Evolutionary conservation across 2,888 invertebrate genomes (phyloP).

Genomic region (Erannis defoliaria): DNA sequence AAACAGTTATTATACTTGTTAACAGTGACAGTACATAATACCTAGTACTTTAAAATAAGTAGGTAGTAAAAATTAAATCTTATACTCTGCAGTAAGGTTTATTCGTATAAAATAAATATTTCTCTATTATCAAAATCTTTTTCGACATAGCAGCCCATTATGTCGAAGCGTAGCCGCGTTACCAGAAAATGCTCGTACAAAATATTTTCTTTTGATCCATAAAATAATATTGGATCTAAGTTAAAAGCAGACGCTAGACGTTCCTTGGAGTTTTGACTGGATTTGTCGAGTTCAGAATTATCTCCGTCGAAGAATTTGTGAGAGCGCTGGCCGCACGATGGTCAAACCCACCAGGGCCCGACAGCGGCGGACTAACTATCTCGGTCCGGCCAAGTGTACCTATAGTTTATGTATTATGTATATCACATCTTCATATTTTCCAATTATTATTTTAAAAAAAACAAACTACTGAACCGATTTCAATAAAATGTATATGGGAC

Average conservation of each 20-base stretch:
- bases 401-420: too few relatives aligned
- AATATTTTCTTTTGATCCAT: background rate
- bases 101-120: too few relatives aligned
- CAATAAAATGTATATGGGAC: too few relatives aligned
- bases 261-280: conserved; percentile 10
- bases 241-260: background rate
- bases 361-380: background rate
- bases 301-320: conserved; percentile 10
- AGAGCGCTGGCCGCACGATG: conserved; percentile 8
- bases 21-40: too few relatives aligned
- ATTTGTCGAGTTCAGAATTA: conserved; percentile 1
- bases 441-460: too few relatives aligned
- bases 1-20: too few relatives aligned
- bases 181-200: background rate
- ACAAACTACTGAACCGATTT: too few relatives aligned
- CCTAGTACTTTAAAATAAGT: too few relatives aligned
- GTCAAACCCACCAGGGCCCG: conserved; percentile 6
- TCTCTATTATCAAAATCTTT: too few relatives aligned
- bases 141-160: background rate
- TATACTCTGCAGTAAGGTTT: too few relatives aligned
- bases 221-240: conserved; percentile 4
- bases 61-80: too few relatives aligned
- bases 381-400: background rate
- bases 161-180: background rate
- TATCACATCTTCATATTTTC: too few relatives aligned